Evolutionary conservation across 2,888 invertebrate genomes (phyloP), one percentile per base, ranked within the genome.

Genomic region (Steinernema hermaphroditum): DNA sequence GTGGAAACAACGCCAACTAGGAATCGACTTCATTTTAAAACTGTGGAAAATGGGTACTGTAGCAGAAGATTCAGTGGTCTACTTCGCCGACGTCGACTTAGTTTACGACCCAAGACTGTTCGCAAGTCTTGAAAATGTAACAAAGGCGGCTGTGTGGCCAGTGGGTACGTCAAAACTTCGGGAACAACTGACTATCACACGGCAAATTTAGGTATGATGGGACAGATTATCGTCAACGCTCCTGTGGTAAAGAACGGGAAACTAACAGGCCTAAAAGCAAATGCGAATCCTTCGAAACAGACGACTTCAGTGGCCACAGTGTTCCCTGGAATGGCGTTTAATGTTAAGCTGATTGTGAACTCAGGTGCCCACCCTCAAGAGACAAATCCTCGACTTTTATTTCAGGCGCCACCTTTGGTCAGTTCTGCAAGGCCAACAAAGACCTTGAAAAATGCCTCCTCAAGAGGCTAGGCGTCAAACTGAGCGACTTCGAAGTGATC

Each of bases 301-400:
- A 19, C n/a, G 4, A 19, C 2, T 19, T 46, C 46, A 4, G 24
- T 1, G 12, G 22, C 50, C 4, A 22, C 50, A 6, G 19, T 24
- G 22, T 22, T 50, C 24, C 50, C 50, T 22, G 50, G 50, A 50
- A 50, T 50, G 50, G 50, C 50, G 19, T 50, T 50, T 24, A 50
- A 22, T 22, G 50, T 50, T 4, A 22, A 4, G 22, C 22, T 50
- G 19, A 24, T 50, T 22, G 22, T 50, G n/a, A 12, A 50, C 1
- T 1, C n/a, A 50, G 50, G 50, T n/a, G n/a, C n/a, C 24, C 1
- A 50, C 22, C 19, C 19, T 1, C 24, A 8, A 22, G 12, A 9
- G n/a, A n/a, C n/a, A n/a, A n/a, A n/a, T n/a, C n/a, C n/a, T n/a
- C n/a, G n/a, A n/a, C n/a, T n/a, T n/a, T n/a, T n/a, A n/a, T 50